phyloP scores from a whole-genome alignment of 2,113 vertebrate species.

The Sakesphorus luctuosus region DNA sequence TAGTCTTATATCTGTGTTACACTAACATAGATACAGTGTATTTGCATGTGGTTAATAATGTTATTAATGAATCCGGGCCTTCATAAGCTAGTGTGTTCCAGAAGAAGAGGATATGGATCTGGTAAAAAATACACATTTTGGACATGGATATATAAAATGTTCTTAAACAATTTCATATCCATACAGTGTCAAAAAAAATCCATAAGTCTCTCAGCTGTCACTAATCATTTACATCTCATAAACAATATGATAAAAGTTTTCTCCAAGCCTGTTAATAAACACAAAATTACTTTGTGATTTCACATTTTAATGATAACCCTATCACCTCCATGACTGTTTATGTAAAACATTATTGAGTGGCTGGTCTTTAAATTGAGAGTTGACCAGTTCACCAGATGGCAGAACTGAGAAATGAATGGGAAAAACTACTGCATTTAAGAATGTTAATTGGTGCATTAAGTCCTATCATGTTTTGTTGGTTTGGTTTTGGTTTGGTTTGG shows the following conservation, averaged over 20 bases:
- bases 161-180: neutral
- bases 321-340: neutral
- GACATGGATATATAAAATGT: neutral
- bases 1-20: neutral
- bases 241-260: neutral
- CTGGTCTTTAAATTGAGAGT: neutral
- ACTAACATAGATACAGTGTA: fast-evolving
- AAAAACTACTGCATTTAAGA: neutral
- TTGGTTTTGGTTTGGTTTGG: no score
- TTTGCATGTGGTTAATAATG: neutral
- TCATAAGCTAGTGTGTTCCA: neutral
- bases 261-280: neutral
- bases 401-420: neutral
- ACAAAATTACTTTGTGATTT: neutral
- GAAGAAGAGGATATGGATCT: neutral
- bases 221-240: neutral
- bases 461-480: neutral
- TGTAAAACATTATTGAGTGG: neutral
- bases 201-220: neutral
- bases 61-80: neutral
- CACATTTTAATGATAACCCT: neutral
- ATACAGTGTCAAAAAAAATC: neutral
- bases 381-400: neutral
- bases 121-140: neutral
- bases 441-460: neutral